Base-by-base conservation (phyloP, 2,797 vertebrate genomes). In the Parauchenoglanis ngamensis region DNA sequence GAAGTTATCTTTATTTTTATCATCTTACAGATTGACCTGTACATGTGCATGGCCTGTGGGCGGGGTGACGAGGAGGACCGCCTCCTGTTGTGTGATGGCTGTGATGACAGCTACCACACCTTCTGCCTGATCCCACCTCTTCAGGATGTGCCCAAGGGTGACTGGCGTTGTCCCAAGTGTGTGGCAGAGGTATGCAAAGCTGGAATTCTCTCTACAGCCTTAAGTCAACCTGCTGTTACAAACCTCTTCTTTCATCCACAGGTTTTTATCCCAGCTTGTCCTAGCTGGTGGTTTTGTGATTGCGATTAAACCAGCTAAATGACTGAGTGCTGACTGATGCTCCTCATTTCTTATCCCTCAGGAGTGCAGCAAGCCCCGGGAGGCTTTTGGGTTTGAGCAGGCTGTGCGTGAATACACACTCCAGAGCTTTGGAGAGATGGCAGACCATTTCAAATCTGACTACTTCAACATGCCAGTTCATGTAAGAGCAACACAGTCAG, bases 401-500 rank as follows among this genome's bases (percentile, higher is more conserved):
- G 98, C 98, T 4, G 96, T 98, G 91, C 97, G 97, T 90, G 98
- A 99, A 89, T 99, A 99, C 91, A 97, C 96, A 7, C 96, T 99
- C 67, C 98, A 99, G 94, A 98, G 97, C 94, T 99, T 99, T 59
- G 98, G 98, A 76, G 98, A 99, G 94, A 99, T 99, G 98, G 98
- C 98, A 6, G 98, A 99, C 94, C 97, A 98, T 93, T 99, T 99
- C 95, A 99, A 99, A 91, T 98, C 98, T 0, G 98, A 99, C 95
- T 99, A 99, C 92, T 99, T 99, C 95, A 99, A 99, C 96, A 99
- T 99, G 98, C 98, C 98, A 0, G 98, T 99, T 87, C 98, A 99
- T 46, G 98, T 99, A 94, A 95, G 97, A 96, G 89, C 15, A 8
- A 0, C 65, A 8, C 76, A 10, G 25, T 52, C 10, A 12, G 11